These are phyloP conservation scores for Eutolmus rufibarbis DNA, from an alignment of 2,888 invertebrate genomes.

Conservation along the genomic window DNA sequence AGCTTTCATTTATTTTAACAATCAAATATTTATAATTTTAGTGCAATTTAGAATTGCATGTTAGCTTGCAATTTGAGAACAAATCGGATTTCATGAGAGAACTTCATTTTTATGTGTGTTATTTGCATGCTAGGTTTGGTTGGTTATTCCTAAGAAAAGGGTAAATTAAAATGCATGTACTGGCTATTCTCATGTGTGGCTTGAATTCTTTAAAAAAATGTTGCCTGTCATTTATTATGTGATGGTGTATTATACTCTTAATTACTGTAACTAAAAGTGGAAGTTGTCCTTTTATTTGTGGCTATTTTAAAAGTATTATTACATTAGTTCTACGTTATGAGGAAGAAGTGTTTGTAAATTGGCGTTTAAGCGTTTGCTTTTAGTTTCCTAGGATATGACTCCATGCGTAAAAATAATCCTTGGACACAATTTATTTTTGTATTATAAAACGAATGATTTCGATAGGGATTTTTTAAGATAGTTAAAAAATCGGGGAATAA, in stretches of 20 bases:
- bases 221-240: background rate
- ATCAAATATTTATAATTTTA: background rate
- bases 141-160: background rate
- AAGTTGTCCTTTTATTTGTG: background rate
- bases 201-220: background rate
- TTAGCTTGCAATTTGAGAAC: background rate
- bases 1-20: slow-evolving; percentile 7
- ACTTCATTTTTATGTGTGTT: background rate
- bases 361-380: no score
- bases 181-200: background rate
- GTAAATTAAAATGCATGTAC: background rate
- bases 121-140: background rate
- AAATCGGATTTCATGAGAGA: background rate
- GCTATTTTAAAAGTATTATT: background rate
- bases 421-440: no score
- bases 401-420: no score
- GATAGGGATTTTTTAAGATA: no score
- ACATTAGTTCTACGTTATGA: background rate
- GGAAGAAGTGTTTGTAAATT: no score
- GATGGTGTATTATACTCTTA: background rate
- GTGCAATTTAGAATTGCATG: background rate
- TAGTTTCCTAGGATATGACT: no score
- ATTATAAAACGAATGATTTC: no score
- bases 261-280: background rate
- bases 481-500: no score